phyloP scores from a whole-genome alignment of 1,140 invertebrate species.

The Nylanderia fulva region DNA sequence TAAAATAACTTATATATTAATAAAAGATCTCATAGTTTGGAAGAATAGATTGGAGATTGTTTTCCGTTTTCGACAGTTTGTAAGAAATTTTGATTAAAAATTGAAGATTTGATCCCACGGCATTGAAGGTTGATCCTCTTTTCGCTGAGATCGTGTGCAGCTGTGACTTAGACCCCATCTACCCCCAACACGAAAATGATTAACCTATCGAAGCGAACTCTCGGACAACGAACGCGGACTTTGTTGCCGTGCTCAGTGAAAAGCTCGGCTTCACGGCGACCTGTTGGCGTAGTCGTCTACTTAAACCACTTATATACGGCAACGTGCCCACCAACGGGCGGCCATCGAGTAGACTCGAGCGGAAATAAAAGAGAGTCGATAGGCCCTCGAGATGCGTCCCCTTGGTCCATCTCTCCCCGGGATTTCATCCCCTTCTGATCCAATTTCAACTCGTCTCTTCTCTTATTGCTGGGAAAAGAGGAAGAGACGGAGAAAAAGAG shows the following conservation, averaged over 20 bases:
- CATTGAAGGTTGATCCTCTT: neutral
- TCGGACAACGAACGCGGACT: slow-evolving; percentile 22
- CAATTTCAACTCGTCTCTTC: slow-evolving; percentile 55
- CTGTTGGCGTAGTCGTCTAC: slow-evolving; percentile 60
- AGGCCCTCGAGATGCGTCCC: slow-evolving; percentile 52
- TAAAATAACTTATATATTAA: neutral
- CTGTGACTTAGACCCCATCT: neutral
- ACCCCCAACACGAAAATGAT: slow-evolving; percentile 48
- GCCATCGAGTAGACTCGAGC: slow-evolving; percentile 52
- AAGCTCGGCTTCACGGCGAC: slow-evolving; percentile 35
- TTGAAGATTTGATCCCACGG: neutral
- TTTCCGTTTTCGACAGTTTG: neutral
- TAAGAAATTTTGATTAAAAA: neutral
- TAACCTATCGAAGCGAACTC: slow-evolving; percentile 37
- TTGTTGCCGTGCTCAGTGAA: slow-evolving; percentile 42
- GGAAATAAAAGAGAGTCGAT: slow-evolving; percentile 61
- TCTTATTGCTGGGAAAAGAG: slow-evolving; percentile 1
- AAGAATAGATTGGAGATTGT: neutral
- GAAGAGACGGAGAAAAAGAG: neutral
- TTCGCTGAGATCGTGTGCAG: neutral
- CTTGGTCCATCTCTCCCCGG: slow-evolving; percentile 44
- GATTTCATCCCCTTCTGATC: neutral
- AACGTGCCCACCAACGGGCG: slow-evolving; percentile 50
- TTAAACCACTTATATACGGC: slow-evolving; percentile 63
- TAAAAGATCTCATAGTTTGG: no score